These are phyloP conservation scores for Yponomeuta cagnagella DNA, from an alignment of 2,888 invertebrate species.

Conservation along the genomic window DNA sequence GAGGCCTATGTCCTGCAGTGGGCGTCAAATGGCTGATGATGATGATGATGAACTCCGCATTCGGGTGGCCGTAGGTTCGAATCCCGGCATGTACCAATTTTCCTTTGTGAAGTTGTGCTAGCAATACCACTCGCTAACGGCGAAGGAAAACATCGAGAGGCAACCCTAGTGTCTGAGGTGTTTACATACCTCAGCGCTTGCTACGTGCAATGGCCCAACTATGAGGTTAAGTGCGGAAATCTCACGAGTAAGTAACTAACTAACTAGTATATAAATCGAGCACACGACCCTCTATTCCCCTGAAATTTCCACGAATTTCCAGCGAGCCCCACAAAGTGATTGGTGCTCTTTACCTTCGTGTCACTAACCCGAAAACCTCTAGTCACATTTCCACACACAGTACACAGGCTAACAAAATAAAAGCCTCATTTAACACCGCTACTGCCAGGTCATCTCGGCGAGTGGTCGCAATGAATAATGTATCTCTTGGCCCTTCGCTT, in stretches of 20 bases:
- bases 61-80: too few relatives aligned
- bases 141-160: too few relatives aligned
- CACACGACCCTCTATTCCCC: neutral
- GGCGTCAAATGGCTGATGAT: too few relatives aligned
- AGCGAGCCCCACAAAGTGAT: neutral
- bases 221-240: neutral
- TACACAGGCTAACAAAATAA: conserved; percentile 15
- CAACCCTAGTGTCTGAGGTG: neutral
- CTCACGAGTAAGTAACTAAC: too few relatives aligned
- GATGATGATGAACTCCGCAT: too few relatives aligned
- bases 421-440: neutral
- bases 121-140: too few relatives aligned
- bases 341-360: neutral
- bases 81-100: too few relatives aligned
- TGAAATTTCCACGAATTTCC: neutral
- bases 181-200: too few relatives aligned
- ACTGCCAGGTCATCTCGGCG: conserved; percentile 40
- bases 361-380: neutral
- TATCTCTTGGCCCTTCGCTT: conserved; percentile 35
- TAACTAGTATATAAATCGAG: too few relatives aligned
- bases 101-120: too few relatives aligned
- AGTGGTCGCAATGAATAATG: conserved; percentile 55
- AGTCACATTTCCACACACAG: conserved; percentile 16
- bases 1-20: too few relatives aligned
- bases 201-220: too few relatives aligned